Evolutionary conservation across 2,113 vertebrate species (phyloP).

Genomic region (Oncorhynchus tshawytscha): DNA sequence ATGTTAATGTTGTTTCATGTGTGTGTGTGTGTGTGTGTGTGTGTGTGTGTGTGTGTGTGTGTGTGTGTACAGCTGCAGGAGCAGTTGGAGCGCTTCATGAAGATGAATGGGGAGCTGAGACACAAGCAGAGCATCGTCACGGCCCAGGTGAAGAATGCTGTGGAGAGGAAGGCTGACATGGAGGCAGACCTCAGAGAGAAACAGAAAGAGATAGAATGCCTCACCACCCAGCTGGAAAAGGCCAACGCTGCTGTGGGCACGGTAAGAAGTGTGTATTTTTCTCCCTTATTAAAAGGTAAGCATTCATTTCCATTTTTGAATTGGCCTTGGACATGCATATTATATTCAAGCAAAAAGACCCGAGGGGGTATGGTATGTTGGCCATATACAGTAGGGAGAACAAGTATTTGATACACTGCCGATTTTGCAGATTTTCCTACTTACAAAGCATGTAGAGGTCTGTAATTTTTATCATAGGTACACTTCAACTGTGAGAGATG

Average conservation of each 20-base stretch:
- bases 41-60: neutral
- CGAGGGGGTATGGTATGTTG: too few relatives aligned
- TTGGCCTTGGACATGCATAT: neutral
- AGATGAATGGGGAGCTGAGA: constrained; percentile 88
- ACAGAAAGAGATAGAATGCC: constrained; percentile 67
- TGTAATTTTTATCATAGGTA: too few relatives aligned
- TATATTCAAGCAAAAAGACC: too few relatives aligned
- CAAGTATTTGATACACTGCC: too few relatives aligned
- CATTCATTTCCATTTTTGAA: too few relatives aligned
- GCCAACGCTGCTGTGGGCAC: constrained; percentile 25
- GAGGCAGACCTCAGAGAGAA: constrained; percentile 76
- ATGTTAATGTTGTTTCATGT: neutral
- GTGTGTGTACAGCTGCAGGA: constrained; percentile 86
- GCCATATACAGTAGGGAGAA: too few relatives aligned
- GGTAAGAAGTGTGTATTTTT: constrained; percentile 38
- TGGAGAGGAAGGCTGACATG: constrained; percentile 81
- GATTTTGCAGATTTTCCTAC: too few relatives aligned
- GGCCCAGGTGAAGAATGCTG: constrained; percentile 80
- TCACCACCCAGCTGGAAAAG: constrained; percentile 56
- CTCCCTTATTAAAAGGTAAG: neutral
- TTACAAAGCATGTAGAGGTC: too few relatives aligned
- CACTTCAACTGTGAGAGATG: too few relatives aligned
- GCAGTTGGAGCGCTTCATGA: constrained; percentile 94
- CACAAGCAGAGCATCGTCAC: constrained; percentile 84
- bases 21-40: neutral